Conservation (phyloP, 2,888 invertebrate genomes). For the Steinernema scapterisci region DNA sequence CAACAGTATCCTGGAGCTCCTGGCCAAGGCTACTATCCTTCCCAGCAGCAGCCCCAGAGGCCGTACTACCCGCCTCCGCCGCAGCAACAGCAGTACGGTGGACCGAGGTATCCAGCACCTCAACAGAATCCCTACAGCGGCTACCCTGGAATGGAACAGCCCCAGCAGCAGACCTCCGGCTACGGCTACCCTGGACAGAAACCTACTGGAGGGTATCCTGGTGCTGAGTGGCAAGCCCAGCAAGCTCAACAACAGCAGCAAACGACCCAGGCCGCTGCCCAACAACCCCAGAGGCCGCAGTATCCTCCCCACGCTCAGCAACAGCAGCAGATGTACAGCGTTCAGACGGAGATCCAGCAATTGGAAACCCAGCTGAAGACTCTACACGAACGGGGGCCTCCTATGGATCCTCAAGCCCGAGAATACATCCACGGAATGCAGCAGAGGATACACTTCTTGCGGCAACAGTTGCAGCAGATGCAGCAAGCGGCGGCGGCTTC, state of each 20-base stretch:
- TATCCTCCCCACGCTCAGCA: slow-evolving; percentile 20
- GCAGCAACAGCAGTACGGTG: slow-evolving; percentile 29
- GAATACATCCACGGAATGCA: slow-evolving; percentile 38
- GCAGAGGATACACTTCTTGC: slow-evolving; percentile 35
- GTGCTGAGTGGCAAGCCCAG: slow-evolving; percentile 13
- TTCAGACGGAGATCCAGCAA: slow-evolving; percentile 35
- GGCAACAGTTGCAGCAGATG: slow-evolving; percentile 32
- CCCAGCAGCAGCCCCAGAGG: slow-evolving; percentile 33
- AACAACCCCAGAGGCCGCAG: slow-evolving; percentile 13
- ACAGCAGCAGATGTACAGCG: slow-evolving; percentile 33
- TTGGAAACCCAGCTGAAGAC: slow-evolving; percentile 34
- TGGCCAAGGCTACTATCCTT: slow-evolving; percentile 19
- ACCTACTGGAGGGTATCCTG: slow-evolving; percentile 17
- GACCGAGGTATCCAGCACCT: slow-evolving; percentile 25
- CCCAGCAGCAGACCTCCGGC: slow-evolving; percentile 2
- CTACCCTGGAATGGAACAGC: slow-evolving; percentile 15
- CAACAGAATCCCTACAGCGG: slow-evolving; percentile 32
- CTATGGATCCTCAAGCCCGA: slow-evolving; percentile 33
- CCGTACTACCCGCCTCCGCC: slow-evolving; percentile 33
- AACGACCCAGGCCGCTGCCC: background rate
- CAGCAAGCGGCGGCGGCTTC: slow-evolving; percentile 34
- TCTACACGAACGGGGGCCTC: slow-evolving; percentile 29
- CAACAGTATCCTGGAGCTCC: slow-evolving; percentile 2
- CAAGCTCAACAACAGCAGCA: slow-evolving; percentile 33
- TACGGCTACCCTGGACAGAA: background rate